Conservation (phyloP, 2,888 invertebrate species). For the Caenorhabditis sp. region DNA sequence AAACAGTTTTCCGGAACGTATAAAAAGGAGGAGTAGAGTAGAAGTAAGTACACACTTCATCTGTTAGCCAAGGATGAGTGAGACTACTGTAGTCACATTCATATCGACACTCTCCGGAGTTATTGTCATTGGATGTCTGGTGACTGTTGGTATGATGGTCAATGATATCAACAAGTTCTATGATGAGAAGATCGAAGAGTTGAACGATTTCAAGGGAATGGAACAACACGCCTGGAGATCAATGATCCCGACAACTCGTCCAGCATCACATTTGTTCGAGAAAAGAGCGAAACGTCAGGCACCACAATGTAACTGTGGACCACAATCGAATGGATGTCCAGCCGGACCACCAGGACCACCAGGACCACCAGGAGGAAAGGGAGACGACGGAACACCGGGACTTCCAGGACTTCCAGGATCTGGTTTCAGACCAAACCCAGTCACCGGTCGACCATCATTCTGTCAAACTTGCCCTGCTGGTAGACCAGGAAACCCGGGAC, state of each 20-base stretch:
- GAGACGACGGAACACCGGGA: constrained; percentile 41
- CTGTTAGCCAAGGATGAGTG: constrained; percentile 71
- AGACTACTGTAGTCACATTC: constrained; percentile 39
- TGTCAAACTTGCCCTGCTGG: constrained; percentile 46
- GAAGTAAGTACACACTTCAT: constrained; percentile 41
- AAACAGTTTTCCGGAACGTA: neutral
- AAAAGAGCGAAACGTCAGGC: constrained; percentile 48
- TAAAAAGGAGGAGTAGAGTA: neutral
- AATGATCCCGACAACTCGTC: constrained; percentile 37
- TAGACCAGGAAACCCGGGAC: constrained; percentile 30
- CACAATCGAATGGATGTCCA: constrained; percentile 45
- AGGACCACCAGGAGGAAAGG: constrained; percentile 45
- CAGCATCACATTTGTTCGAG: constrained; percentile 26
- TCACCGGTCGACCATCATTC: constrained; percentile 31
- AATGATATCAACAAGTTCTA: constrained; percentile 53
- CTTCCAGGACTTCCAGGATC: constrained; percentile 35
- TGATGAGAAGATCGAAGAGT: constrained; percentile 43
- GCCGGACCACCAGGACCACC: constrained; percentile 54
- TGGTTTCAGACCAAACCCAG: constrained; percentile 33
- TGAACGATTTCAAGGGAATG: constrained; percentile 40
- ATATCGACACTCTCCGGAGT: constrained; percentile 38
- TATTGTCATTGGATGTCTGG: constrained; percentile 39
- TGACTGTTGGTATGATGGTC: constrained; percentile 43
- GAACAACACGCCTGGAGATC: constrained; percentile 42
- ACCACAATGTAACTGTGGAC: constrained; percentile 46